Conservation (phyloP, 2,888 invertebrate genomes). For the Polymixis lichenea region DNA sequence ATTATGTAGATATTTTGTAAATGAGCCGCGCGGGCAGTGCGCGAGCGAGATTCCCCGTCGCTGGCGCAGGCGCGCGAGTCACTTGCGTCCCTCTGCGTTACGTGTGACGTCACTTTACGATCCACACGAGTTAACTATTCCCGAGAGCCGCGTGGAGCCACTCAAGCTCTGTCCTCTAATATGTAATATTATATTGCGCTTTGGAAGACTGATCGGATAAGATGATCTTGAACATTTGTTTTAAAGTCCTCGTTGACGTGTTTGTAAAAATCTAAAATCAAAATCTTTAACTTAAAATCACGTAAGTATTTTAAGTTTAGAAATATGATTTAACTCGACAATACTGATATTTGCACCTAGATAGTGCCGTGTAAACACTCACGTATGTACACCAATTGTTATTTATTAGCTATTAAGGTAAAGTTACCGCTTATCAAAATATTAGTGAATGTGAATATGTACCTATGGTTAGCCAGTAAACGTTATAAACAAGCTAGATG, state of each 20-base stretch:
- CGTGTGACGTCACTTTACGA: slow-evolving; percentile 62
- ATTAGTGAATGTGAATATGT: slow-evolving; percentile 61
- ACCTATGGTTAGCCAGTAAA: slow-evolving; percentile 62
- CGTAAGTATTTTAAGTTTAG: slow-evolving; percentile 65
- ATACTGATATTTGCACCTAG: slow-evolving; percentile 65
- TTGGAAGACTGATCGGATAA: slow-evolving; percentile 80
- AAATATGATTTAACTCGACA: slow-evolving; percentile 67
- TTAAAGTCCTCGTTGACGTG: slow-evolving; percentile 66
- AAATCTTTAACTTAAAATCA: slow-evolving; percentile 63
- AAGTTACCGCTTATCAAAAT: slow-evolving; percentile 50
- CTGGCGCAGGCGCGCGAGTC: slow-evolving; percentile 62
- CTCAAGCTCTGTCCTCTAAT: slow-evolving; percentile 72
- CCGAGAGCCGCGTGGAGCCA: slow-evolving; percentile 72
- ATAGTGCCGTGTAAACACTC: slow-evolving; percentile 61
- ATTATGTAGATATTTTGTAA: slow-evolving; percentile 85
- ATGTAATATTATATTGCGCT: slow-evolving; percentile 78
- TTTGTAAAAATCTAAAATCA: slow-evolving; percentile 64
- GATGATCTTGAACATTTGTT: slow-evolving; percentile 70
- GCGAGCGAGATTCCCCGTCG: slow-evolving; percentile 81
- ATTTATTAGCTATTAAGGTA: slow-evolving; percentile 61
- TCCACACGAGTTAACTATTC: slow-evolving; percentile 58
- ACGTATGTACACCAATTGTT: slow-evolving; percentile 57
- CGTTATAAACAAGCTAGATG: slow-evolving; percentile 61
- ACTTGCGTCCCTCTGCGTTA: slow-evolving; percentile 65
- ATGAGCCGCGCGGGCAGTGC: slow-evolving; percentile 73